These are phyloP conservation scores for Metellina segmentata DNA, from an alignment of 2,888 invertebrate species.

Conservation along the genomic window DNA sequence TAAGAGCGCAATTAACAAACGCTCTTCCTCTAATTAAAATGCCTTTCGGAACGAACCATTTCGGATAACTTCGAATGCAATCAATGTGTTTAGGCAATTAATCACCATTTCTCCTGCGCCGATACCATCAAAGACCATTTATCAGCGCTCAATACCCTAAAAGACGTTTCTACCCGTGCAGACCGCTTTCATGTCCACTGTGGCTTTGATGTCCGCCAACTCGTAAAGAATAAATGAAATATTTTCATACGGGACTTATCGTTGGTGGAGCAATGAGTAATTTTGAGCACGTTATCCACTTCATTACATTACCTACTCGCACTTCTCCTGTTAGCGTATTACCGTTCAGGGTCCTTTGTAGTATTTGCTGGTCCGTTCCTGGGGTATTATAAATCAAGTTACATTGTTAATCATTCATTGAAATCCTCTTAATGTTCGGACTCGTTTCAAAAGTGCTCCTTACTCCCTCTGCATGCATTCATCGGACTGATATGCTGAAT, in stretches of 20 bases:
- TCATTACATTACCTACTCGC: not conserved
- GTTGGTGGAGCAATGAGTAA: not conserved
- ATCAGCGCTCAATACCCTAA: not conserved
- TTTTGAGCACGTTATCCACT: not conserved
- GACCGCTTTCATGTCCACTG: not conserved
- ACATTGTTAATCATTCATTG: not conserved
- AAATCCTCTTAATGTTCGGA: not conserved
- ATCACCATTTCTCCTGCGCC: not conserved
- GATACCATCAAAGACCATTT: not conserved
- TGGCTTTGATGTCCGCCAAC: not conserved
- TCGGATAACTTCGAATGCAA: not conserved
- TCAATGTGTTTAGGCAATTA: not conserved
- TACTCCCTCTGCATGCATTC: not conserved
- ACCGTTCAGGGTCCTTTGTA: not conserved
- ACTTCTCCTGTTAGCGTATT: not conserved
- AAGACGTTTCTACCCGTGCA: not conserved
- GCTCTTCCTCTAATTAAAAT: not conserved
- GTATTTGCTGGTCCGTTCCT: not conserved
- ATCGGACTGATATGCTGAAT: no score
- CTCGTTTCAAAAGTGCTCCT: not conserved
- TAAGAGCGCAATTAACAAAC: not conserved
- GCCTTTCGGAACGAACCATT: not conserved
- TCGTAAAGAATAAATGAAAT: not conserved
- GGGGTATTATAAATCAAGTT: not conserved
- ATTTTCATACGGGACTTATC: not conserved